Evolutionary conservation across 2,113 vertebrate species (phyloP).

Genomic region (Plecotus auritus): DNA sequence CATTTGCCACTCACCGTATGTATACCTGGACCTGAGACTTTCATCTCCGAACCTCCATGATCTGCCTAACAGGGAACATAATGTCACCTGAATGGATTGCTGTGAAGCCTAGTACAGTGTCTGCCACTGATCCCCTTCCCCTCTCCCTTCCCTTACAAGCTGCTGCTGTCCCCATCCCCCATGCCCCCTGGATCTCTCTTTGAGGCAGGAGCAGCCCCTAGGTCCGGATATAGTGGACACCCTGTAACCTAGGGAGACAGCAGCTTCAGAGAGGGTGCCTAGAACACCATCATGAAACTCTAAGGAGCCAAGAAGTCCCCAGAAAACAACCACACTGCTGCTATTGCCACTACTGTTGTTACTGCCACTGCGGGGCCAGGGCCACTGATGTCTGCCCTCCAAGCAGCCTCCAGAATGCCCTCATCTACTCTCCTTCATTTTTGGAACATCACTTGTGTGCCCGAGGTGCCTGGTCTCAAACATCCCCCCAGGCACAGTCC

Average conservation of each 20-base stretch:
- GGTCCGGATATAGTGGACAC: neutral
- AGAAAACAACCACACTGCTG: neutral
- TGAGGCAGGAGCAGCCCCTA: neutral
- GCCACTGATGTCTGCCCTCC: neutral
- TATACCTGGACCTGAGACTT: neutral
- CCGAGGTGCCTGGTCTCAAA: neutral
- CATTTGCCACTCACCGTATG: neutral
- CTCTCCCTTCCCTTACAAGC: neutral
- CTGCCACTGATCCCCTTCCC: neutral
- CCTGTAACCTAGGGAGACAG: neutral
- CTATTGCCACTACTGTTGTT: neutral
- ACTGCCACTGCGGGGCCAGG: accelerated
- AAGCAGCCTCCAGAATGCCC: neutral
- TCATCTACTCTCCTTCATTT: neutral
- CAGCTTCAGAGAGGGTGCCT: neutral
- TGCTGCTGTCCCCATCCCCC: neutral
- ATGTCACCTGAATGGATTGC: neutral
- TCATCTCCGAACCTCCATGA: neutral
- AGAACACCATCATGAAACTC: neutral
- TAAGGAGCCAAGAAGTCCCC: neutral
- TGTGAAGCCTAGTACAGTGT: neutral
- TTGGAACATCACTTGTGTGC: neutral
- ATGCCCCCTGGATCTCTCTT: neutral
- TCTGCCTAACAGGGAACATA: neutral
- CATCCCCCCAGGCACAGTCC: neutral